Evolutionary conservation across 2,797 vertebrate genomes (phyloP).

Genomic region (Sebastolobus alascanus): DNA sequence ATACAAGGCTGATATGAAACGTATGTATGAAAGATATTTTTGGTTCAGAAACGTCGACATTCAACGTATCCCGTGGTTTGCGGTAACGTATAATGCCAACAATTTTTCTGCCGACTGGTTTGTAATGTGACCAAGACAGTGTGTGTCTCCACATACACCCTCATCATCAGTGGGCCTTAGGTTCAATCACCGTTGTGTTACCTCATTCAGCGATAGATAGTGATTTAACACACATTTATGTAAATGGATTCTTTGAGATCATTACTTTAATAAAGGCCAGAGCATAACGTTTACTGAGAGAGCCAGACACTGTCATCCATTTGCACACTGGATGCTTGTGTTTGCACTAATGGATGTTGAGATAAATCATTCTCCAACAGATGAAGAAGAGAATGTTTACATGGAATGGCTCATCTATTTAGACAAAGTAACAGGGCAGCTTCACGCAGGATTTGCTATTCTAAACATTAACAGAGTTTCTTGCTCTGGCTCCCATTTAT

Average conservation of each 20-base stretch:
- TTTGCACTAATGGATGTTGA: not conserved
- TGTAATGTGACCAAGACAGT: not conserved
- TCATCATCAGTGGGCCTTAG: not conserved
- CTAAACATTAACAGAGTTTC: not conserved
- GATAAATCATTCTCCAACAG: not conserved
- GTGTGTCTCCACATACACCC: not conserved
- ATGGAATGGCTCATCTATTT: conserved; percentile 8
- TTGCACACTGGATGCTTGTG: not conserved
- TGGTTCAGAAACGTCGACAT: not conserved
- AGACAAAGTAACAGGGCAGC: not conserved
- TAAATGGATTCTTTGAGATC: not conserved
- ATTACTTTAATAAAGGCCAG: conserved; percentile 1
- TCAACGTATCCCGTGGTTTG: not conserved
- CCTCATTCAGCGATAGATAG: not conserved
- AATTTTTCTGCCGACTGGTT: not conserved
- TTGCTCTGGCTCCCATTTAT: not conserved
- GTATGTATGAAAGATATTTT: not conserved
- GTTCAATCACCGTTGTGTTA: not conserved
- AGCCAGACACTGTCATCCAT: not conserved
- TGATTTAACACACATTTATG: not conserved
- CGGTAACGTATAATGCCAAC: not conserved
- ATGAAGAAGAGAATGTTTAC: not conserved
- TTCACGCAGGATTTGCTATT: not conserved
- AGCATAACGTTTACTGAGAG: not conserved
- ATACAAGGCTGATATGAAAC: not conserved